These are phyloP conservation scores for Lytechinus variegatus DNA, from an alignment of 35 echinoderm and acorn worm species.

Conservation along the genomic window DNA sequence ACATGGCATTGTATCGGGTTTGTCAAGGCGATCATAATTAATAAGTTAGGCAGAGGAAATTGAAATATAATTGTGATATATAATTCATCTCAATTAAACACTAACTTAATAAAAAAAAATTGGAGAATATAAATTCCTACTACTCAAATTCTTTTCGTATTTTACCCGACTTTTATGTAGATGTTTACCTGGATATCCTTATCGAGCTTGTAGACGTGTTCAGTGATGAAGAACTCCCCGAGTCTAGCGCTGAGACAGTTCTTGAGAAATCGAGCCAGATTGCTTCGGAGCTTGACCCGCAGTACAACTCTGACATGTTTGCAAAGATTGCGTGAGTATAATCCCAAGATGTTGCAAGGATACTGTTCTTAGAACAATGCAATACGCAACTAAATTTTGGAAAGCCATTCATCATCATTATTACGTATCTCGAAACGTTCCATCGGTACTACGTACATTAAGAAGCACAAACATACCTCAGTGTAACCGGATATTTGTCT, in stretches of 20 bases:
- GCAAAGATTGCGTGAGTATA: slow-evolving; percentile 63
- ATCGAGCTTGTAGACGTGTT: slow-evolving; percentile 44
- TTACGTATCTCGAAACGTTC: too few relatives aligned
- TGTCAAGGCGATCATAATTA: too few relatives aligned
- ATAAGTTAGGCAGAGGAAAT: background rate
- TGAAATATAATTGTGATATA: background rate
- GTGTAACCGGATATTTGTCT: too few relatives aligned
- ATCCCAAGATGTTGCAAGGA: too few relatives aligned
- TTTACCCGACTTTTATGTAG: background rate
- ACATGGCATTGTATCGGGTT: too few relatives aligned
- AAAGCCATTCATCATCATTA: too few relatives aligned
- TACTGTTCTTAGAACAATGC: too few relatives aligned
- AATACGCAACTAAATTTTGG: too few relatives aligned
- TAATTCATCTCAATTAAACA: background rate
- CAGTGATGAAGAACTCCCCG: slow-evolving; percentile 40
- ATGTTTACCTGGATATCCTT: slow-evolving; percentile 41
- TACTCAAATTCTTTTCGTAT: background rate
- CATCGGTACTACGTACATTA: too few relatives aligned
- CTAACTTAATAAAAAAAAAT: background rate
- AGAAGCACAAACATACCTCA: too few relatives aligned
- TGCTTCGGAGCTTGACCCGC: slow-evolving; percentile 34
- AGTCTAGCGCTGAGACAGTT: slow-evolving; percentile 37
- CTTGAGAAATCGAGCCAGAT: slow-evolving; percentile 54
- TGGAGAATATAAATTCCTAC: background rate
- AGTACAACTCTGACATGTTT: slow-evolving; percentile 33